A percentile compares a stretch with the other conserved stretches of the same genome.
Evolutionary conservation across 2,797 vertebrate genomes (phyloP).

Genomic region (Mus caroli): DNA sequence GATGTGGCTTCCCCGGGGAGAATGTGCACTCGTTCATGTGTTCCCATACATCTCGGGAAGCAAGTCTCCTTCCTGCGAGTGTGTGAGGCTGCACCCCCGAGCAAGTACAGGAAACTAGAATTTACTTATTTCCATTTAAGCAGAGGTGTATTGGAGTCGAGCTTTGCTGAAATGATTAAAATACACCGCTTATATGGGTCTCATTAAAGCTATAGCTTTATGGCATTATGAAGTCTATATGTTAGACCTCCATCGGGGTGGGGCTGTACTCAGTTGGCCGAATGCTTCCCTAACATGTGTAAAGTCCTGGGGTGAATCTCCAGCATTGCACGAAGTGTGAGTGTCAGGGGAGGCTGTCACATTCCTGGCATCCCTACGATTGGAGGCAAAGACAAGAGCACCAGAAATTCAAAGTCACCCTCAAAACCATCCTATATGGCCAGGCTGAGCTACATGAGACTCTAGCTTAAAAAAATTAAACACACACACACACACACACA

Average conservation of each 20-base stretch:
- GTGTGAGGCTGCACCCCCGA: neutral
- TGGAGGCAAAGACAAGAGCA: neutral
- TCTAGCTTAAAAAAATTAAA: neutral
- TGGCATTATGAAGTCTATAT: neutral
- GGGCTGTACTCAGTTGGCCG: neutral
- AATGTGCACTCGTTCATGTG: slow-evolving; percentile 1
- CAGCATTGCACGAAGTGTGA: neutral
- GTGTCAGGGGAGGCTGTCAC: no score
- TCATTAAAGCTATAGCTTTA: neutral
- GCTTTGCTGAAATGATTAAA: slow-evolving; percentile 57
- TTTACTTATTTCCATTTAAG: slow-evolving; percentile 37
- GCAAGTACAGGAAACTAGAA: slow-evolving; percentile 20
- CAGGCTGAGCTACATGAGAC: neutral
- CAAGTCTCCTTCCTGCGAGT: neutral
- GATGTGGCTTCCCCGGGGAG: slow-evolving; percentile 44
- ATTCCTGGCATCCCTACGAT: neutral
- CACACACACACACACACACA: neutral
- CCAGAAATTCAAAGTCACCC: neutral
- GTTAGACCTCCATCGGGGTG: neutral
- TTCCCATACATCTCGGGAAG: slow-evolving; percentile 52
- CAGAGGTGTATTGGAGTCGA: neutral
- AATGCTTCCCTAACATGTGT: no score
- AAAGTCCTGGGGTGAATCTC: neutral
- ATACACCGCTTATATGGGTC: neutral
- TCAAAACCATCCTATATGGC: neutral